Evolutionary conservation across 1,140 invertebrate species (phyloP), one percentile per base, ranked within the genome.

Genomic region (Apis florea): DNA sequence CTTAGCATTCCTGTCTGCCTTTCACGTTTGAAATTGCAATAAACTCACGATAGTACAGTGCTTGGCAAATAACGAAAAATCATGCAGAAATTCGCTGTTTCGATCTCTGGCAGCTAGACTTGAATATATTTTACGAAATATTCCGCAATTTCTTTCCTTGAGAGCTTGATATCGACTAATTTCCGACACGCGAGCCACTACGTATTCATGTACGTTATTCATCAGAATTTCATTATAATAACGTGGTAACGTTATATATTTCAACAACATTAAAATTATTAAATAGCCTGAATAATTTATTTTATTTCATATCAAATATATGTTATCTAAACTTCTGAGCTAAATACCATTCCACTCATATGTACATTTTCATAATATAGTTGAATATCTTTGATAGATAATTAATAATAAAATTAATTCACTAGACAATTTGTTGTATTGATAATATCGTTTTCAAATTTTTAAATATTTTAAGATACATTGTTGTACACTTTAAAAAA

Each of bases 11-110:
- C 79, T 53, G 26, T 5, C 15, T 61, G 26, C 54, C n/a, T 59
- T 53, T 11, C 10, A 53, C 40, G 31, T 49, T 15, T 21, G 21
- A 82, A 26, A 76, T 69, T 61, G 49, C 64, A 17, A 82, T 82
- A 82, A 82, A 82, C 76, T 69, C 49, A 12, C 13, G 54, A 68
- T 61, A 54, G 61, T 76, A 82, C 49, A 47, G 17, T 0, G 47
- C n/a, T 61, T 31, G n/a, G 49, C 84, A 76, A 81, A 69, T 82
- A 58, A 85, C 59, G n/a, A 17, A 15, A 67, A 51, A 63, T 49
- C 68, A 68, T n/a, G 58, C 13, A 53, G 69, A 67, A 61, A 82
- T 61, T 82, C 26, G 74, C 68, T 73, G 69, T 76, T 80, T 80
- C n/a, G 17, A 84, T 80, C 40, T 56, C 54, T 19, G 13, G 49